Evolutionary conservation across 2,888 invertebrate genomes (phyloP).

Genomic region (Phengaris arion): DNA sequence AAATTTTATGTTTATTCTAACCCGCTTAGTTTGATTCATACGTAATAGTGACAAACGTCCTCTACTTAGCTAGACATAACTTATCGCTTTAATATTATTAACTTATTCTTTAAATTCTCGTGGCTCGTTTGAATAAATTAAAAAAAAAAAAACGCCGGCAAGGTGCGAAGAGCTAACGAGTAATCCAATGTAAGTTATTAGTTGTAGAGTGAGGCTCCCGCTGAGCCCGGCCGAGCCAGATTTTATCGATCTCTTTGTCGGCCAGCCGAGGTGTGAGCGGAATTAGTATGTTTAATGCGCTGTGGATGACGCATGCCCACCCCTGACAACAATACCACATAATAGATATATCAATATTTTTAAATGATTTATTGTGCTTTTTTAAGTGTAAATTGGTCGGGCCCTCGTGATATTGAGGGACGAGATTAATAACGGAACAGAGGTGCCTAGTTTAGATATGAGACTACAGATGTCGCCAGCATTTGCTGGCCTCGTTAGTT

Average conservation of each 20-base stretch:
- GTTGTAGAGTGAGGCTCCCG: slow-evolving; percentile 61
- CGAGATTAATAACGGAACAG: neutral
- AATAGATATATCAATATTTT: slow-evolving; percentile 71
- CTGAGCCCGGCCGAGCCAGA: slow-evolving; percentile 59
- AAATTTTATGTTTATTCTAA: slow-evolving; percentile 37
- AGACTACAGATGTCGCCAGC: neutral
- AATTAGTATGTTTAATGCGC: slow-evolving; percentile 77
- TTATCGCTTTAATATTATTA: slow-evolving; percentile 69
- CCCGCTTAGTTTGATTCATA: slow-evolving; percentile 42
- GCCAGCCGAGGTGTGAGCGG: slow-evolving; percentile 75
- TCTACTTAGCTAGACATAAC: slow-evolving; percentile 64
- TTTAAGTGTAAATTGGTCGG: neutral
- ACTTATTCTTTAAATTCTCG: slow-evolving; percentile 67
- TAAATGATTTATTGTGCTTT: slow-evolving; percentile 45
- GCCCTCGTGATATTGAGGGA: slow-evolving; percentile 1
- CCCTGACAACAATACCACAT: slow-evolving; percentile 45
- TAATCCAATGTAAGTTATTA: slow-evolving; percentile 77
- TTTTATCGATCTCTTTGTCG: slow-evolving; percentile 76
- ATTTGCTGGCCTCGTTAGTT: too few species aligned
- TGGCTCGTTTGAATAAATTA: slow-evolving; percentile 72
- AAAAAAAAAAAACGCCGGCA: slow-evolving; percentile 72
- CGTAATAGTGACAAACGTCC: slow-evolving; percentile 56
- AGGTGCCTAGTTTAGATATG: neutral
- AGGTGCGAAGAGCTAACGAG: slow-evolving; percentile 79
- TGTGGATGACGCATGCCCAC: slow-evolving; percentile 72